Base-by-base conservation (phyloP, 2,888 invertebrate species). In the Dermolepida albohirtum region DNA sequence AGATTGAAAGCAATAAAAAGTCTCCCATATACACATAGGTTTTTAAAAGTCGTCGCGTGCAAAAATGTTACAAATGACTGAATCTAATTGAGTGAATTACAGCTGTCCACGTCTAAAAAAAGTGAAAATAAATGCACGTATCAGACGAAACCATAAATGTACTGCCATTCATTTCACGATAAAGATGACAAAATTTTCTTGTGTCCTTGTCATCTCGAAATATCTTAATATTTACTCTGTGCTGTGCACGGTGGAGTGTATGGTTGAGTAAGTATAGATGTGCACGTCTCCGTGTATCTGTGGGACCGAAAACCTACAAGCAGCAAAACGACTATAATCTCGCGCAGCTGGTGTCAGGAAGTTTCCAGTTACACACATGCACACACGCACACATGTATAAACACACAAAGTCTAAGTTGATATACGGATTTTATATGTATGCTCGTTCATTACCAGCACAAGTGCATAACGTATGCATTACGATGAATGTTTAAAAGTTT, bases 301-400 rank as follows among this genome's bases (percentile, higher is more conserved):
- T 74, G 75, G 69, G 74, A 73, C 73, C 72, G 77, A 77, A 78
- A 76, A 47, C 76, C 77, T 77, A 75, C 74, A 74, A 77, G 74
- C 76, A 76, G 76, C 76, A 74, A 78, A 78, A 77, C 47, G 47
- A 62, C 59, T 75, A 74, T 73, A 71, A 72, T 73, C 74, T 70
- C 52, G 67, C 70, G 76, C 79, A 80, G 80, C 79, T 79, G 80
- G 78, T 79, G 79, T 78, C 78, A 79, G 79, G 79, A 80, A 79
- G 79, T 79, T 77, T 80, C 79, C 73, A 72, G 78, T 80, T 80
- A 78, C 80, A 80, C 79, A 79, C 75, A 75, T 78, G 75, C 74
- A 71, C 14, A 40, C 51, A 34, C 34, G 10, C 10, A 10, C 34
- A 34, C 34, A 34, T 8, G 34, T 10, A 10, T 34, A 34, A 34